A percentile compares a stretch with the other conserved stretches of the same genome.
Evolutionary conservation across 2,888 invertebrate species (phyloP).

Genomic region (Chouioia cunea): DNA sequence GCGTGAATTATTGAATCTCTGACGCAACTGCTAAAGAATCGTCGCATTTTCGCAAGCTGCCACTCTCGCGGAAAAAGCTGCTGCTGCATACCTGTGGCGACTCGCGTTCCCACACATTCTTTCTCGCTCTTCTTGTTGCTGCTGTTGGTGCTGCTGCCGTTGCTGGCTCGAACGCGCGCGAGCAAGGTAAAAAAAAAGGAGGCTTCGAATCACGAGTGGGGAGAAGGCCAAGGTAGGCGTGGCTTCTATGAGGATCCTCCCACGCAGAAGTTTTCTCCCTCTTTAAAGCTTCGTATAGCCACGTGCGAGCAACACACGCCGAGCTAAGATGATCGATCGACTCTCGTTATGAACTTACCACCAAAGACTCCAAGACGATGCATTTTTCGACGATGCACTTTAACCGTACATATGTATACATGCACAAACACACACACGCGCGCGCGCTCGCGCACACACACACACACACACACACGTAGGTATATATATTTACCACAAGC

Average conservation of each 20-base stretch:
- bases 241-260: slow-evolving; percentile 47
- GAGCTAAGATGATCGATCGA: slow-evolving; percentile 42
- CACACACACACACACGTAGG: no score
- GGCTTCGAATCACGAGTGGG: no score
- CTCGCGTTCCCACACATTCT: slow-evolving; percentile 56
- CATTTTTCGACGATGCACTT: no score
- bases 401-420: no score
- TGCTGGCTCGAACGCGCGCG: slow-evolving; percentile 24
- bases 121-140: slow-evolving; percentile 25
- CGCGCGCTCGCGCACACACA: no score
- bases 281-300: slow-evolving; percentile 15
- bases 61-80: no score
- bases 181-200: slow-evolving; percentile 2
- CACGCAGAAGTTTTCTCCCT: slow-evolving; percentile 37
- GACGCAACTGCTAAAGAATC: slow-evolving; percentile 11
- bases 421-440: no score
- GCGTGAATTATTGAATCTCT: slow-evolving; percentile 25
- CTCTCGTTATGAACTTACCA: no score
- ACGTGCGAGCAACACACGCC: not conserved
- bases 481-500: no score
- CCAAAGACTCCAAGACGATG: no score
- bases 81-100: slow-evolving; percentile 28
- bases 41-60: slow-evolving; percentile 33
- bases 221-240: slow-evolving; percentile 34
- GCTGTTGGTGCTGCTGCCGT: slow-evolving; percentile 16